Evolutionary conservation across 2,113 vertebrate species (phyloP).

Genomic region (Megaleporinus macrocephalus): DNA sequence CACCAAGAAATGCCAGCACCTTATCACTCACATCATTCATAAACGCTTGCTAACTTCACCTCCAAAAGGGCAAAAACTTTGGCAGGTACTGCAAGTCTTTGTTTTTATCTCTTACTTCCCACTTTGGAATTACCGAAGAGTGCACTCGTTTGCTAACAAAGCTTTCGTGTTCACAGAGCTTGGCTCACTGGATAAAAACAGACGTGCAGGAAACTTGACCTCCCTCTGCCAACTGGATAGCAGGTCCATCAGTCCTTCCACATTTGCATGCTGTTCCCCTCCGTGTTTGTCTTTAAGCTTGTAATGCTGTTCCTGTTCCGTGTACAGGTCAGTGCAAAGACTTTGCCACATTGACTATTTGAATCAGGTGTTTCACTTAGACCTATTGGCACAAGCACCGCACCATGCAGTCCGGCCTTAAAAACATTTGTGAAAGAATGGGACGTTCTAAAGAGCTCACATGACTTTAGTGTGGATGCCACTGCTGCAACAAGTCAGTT

Average conservation of each 20-base stretch:
- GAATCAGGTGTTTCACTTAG: no score
- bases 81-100: neutral
- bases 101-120: neutral
- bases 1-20: constrained; percentile 47
- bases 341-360: no score
- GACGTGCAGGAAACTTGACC: constrained; percentile 3
- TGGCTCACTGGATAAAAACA: neutral
- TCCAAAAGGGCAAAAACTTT: constrained; percentile 46
- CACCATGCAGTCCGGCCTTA: no score
- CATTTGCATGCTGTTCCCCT: neutral
- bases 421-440: no score
- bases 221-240: neutral
- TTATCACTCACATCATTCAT: constrained; percentile 43
- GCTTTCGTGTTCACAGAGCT: constrained; percentile 10
- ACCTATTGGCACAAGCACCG: no score
- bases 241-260: neutral
- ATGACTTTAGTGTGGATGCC: no score
- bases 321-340: neutral
- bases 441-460: no score
- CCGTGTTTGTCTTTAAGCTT: neutral
- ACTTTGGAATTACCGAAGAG: constrained; percentile 2
- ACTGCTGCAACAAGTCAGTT: no score
- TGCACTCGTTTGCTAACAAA: constrained; percentile 13
- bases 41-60: constrained; percentile 23
- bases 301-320: neutral